Conservation (phyloP, 1,140 invertebrate genomes). For the Macrobrachium rosenbergii region DNA sequence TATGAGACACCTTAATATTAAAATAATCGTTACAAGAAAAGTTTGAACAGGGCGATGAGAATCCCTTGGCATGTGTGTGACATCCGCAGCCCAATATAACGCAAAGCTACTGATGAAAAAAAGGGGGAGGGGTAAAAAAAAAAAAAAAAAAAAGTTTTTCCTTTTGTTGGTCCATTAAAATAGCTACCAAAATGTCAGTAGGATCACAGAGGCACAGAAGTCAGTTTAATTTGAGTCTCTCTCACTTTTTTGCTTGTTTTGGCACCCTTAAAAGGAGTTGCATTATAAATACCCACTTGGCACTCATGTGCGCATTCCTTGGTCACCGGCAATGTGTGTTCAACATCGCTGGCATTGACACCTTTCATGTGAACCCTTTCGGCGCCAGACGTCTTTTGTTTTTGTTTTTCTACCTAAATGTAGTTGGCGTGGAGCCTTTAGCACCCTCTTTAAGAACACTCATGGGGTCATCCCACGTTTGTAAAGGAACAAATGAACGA, state of each 20-base stretch:
- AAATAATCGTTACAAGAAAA: too few relatives aligned
- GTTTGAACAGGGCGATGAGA: too few relatives aligned
- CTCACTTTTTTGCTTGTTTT: slow-evolving; percentile 22
- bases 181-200: slow-evolving; percentile 38
- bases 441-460: too few relatives aligned
- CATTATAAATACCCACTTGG: slow-evolving; percentile 11
- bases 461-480: neutral
- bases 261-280: slow-evolving; percentile 31
- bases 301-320: neutral
- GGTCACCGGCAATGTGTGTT: neutral
- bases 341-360: neutral
- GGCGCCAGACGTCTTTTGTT: too few relatives aligned
- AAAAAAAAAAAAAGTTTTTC: neutral
- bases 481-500: neutral
- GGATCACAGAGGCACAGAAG: slow-evolving; percentile 42
- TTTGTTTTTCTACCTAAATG: too few relatives aligned
- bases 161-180: neutral
- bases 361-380: too few relatives aligned
- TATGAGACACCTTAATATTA: too few relatives aligned
- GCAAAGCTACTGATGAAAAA: neutral
- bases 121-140: neutral
- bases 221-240: neutral
- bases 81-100: too few relatives aligned
- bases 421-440: too few relatives aligned
- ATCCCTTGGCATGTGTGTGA: too few relatives aligned